Conservation (phyloP, 2,113 vertebrate genomes). For the Leucopternis melanops region DNA sequence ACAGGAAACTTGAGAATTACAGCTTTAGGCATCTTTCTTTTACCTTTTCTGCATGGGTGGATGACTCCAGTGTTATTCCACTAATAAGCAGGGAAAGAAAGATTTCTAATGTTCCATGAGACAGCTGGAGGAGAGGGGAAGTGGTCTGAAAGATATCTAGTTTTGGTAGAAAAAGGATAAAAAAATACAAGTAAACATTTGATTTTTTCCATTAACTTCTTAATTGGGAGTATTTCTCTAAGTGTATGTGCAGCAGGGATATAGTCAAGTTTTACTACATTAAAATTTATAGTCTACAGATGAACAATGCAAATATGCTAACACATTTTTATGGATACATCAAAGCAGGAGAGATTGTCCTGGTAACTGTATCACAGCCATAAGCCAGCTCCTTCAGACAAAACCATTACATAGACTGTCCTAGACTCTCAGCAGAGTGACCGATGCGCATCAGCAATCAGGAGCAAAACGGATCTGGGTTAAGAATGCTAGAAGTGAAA, state of each 20-base stretch:
- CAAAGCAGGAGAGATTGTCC: background rate
- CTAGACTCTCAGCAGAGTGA: background rate
- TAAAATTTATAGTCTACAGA: background rate
- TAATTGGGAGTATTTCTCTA: background rate
- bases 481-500: background rate
- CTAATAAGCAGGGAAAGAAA: background rate
- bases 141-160: background rate
- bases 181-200: background rate
- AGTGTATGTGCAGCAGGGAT: background rate
- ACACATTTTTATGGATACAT: background rate
- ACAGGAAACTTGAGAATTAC: background rate
- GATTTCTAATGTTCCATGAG: background rate
- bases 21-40: background rate
- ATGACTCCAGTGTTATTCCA: background rate
- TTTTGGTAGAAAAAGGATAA: background rate
- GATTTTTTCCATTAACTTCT: background rate
- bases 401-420: background rate
- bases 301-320: background rate
- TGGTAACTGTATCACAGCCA: background rate
- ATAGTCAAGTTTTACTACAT: background rate
- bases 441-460: fast-evolving
- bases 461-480: background rate
- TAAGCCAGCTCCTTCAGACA: background rate
- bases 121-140: background rate
- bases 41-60: background rate